These are phyloP conservation scores for Agrilus mali DNA, from an alignment of 2,888 invertebrate species.

Conservation along the genomic window DNA sequence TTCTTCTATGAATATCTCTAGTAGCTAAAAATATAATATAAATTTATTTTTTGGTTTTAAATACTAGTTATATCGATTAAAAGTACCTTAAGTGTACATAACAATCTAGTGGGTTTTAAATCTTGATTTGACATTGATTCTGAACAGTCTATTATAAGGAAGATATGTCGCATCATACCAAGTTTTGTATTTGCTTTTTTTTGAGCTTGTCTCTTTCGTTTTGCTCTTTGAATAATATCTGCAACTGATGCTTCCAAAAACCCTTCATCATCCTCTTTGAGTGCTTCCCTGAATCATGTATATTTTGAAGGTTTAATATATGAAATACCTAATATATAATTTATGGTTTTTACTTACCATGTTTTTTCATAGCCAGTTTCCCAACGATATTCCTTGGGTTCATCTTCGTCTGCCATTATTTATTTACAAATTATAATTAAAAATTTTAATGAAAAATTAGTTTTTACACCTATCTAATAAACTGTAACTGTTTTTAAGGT, in stretches of 20 bases:
- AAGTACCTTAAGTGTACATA: slow-evolving; percentile 73
- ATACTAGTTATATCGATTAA: not conserved
- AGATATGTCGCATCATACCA: slow-evolving; percentile 98
- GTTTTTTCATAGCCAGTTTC: slow-evolving; percentile 93
- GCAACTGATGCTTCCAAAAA: slow-evolving; percentile 81
- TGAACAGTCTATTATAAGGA: slow-evolving; percentile 84
- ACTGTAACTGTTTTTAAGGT: too few relatives aligned
- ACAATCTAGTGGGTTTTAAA: slow-evolving; percentile 81
- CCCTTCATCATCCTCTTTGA: slow-evolving; percentile 93
- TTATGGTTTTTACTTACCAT: slow-evolving; percentile 45
- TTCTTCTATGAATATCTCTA: slow-evolving; percentile 90
- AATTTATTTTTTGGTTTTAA: not conserved
- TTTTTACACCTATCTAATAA: too few relatives aligned
- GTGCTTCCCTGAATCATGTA: slow-evolving; percentile 62
- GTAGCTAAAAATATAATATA: slow-evolving; percentile 46
- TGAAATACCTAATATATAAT: too few relatives aligned
- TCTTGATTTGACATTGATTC: slow-evolving; percentile 92
- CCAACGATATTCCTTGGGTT: slow-evolving; percentile 85
- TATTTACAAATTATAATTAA: too few relatives aligned
- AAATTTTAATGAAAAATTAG: too few relatives aligned
- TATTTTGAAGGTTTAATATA: not conserved
- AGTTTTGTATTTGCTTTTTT: slow-evolving; percentile 69
- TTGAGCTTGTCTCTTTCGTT: slow-evolving; percentile 60
- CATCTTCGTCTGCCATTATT: slow-evolving; percentile 66
- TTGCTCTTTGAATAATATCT: slow-evolving; percentile 83